A percentile compares a stretch with the other conserved stretches of the same genome.
These are phyloP conservation scores for Tenebrosternarchus preto DNA, from an alignment of 2,113 vertebrate species.

Conservation along the genomic window DNA sequence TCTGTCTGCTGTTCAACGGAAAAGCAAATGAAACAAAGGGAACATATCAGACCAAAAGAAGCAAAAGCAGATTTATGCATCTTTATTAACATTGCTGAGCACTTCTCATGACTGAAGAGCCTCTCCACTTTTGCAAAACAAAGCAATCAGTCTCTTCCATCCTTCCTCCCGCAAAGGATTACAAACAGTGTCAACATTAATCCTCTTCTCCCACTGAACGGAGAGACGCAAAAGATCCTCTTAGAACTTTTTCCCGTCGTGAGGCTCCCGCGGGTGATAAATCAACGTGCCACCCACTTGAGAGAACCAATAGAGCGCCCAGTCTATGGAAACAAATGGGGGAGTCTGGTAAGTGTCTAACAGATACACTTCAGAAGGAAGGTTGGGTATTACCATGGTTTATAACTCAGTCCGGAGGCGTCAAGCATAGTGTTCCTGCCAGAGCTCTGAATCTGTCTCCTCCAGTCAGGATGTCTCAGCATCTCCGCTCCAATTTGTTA, in stretches of 20 bases:
- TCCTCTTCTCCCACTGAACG: conserved; percentile 23
- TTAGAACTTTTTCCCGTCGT: conserved; percentile 13
- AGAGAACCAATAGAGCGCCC: conserved; percentile 34
- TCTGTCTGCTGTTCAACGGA: neutral
- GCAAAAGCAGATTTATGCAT: conserved; percentile 14
- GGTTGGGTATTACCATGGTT: conserved; percentile 41
- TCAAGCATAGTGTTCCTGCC: conserved; percentile 15
- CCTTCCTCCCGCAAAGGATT: conserved; percentile 14
- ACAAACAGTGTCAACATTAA: conserved; percentile 47
- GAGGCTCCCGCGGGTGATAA: conserved; percentile 44
- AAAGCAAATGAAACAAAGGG: neutral
- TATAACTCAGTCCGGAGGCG: conserved; percentile 12
- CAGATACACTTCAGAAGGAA: conserved; percentile 26
- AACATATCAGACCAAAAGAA: neutral
- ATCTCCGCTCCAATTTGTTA: conserved; percentile 6
- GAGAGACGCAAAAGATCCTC: conserved; percentile 25
- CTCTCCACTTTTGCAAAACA: conserved; percentile 33
- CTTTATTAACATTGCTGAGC: conserved; percentile 7
- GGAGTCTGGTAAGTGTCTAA: conserved; percentile 40
- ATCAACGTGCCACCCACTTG: conserved; percentile 49
- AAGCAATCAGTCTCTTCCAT: conserved; percentile 27
- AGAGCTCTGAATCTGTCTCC: conserved; percentile 20
- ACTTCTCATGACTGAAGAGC: conserved; percentile 15
- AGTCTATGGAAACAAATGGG: conserved; percentile 46
- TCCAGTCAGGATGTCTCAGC: conserved; percentile 10